Evolutionary conservation across 1,140 invertebrate genomes (phyloP), one percentile per base, ranked within the genome.

Genomic region (Pogonomyrmex barbatus): DNA sequence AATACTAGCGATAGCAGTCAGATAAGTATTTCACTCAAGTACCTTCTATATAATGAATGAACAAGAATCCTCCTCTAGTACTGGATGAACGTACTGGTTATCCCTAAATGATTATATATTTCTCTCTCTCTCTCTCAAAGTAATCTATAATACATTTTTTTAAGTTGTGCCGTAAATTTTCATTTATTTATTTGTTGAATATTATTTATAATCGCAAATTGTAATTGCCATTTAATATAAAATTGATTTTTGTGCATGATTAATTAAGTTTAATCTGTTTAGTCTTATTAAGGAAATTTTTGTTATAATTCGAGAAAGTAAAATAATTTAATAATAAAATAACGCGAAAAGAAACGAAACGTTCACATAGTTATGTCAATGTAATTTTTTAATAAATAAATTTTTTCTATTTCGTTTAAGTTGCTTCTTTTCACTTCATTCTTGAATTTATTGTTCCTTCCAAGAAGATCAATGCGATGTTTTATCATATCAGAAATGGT

Each of bases 401-500:
- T 52, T 65, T 68, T 30, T 33, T 33, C 30, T 9, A 54, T 67
- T 39, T 3, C 42, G 30, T 60, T 42, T 30, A 39, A 50, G 17
- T 12, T 65, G 14, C 5, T 56, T 86, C 47, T 70, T n/a, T 63
- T 71, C 14, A 9, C 5, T 36, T 54, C 33, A 14, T 33, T 6
- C 30, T 36, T 42, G n/a, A 14, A 4, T 5, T 65, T 78, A 6
- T 12, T 6, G 17, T 9, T 10, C 0, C 5, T 39, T 36, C n/a
- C n/a, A 36, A 56, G 9, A 12, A 50, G 75, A 89, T 87, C 70
- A 56, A 42, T 50, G 42, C 47, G 39, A 50, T 63, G 76, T 81
- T 89, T 87, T 90, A 33, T 85, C 85, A 90, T 79, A 67, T 73
- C 9, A 33, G 54, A 8, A 36, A 42, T 71, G 62, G 85, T 89